Base-by-base conservation (phyloP, 2,888 invertebrate species). In the Tridacna gigas region DNA sequence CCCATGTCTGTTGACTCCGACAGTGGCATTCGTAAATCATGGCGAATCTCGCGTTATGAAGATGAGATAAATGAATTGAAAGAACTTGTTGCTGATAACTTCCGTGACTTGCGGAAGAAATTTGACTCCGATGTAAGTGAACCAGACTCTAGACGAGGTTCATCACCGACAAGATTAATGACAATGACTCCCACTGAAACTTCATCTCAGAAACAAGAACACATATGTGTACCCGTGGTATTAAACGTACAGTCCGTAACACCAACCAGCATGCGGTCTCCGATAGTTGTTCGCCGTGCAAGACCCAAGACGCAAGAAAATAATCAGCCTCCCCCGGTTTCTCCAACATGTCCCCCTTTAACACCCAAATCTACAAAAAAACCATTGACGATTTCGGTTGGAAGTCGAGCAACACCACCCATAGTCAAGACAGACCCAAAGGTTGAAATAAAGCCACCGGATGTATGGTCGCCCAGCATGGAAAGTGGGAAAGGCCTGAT, bases 391-490 rank as follows among this genome's bases (percentile, higher is more conserved):
- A 66, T 77, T 51, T 18, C 48, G 5, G 51, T 66, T 5, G 22
- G 51, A 12, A 45, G 65, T 26, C 48, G 63, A 15, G 65, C 60
- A 37, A 65, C 74, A 18, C 75, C 67, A 22, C 45, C 75, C 48
- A 61, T 71, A n/a, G 22, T 73, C 66, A 71, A 51, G 47, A 22
- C 47, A 18, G 63, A 79, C 63, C 22, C 75, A 7, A 69, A 75
- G 65, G 13, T 48, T n/a, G 61, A 28, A 25, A 15, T 26, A 65
- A 77, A 51, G 26, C n/a, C 15, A 4, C 69, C 71, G 2, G 93
- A 93, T 45, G 89, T 93, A n/a, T 93, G 93, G 93, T 93, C 93
- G 11, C 93, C 93, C 18, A 90, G 91, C 69, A 88, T 93, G 83
- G 92, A 92, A 65, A 92, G 92, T 65, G 83, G 89, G 15, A 90